Percentiles rank a stretch among this genome's conserved stretches.
These are phyloP conservation scores for Eilema caniola DNA, from an alignment of 2,888 invertebrate species.

Conservation along the genomic window DNA sequence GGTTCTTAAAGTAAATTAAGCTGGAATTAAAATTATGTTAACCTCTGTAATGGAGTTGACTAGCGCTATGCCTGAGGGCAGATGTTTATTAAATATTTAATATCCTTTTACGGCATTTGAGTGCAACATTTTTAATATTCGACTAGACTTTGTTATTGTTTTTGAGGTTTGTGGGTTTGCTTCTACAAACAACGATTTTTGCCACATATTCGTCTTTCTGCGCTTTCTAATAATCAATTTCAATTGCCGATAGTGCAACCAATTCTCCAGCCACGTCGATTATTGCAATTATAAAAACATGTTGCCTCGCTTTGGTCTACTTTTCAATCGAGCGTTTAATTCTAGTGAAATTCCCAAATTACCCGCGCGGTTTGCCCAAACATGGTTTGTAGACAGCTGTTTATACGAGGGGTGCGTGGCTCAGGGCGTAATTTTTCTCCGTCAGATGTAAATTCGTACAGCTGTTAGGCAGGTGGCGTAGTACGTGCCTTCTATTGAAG, in stretches of 20 bases:
- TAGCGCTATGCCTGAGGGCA: conserved; percentile 30
- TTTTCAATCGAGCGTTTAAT: conserved; percentile 41
- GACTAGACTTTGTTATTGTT: not conserved
- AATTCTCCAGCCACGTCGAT: conserved; percentile 42
- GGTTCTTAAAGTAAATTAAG: conserved; percentile 64
- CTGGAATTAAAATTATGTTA: conserved; percentile 58
- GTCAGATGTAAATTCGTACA: conserved; percentile 75
- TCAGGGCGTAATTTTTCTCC: conserved; percentile 73
- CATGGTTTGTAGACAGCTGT: conserved; percentile 70
- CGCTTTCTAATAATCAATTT: conserved; percentile 44
- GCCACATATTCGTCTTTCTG: conserved; percentile 33
- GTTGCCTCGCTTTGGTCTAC: conserved; percentile 34
- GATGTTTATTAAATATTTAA: conserved; percentile 14
- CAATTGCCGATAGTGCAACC: conserved; percentile 27
- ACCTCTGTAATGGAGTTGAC: conserved; percentile 53
- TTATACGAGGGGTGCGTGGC: conserved; percentile 62
- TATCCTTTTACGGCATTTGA: conserved; percentile 25
- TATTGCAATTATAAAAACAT: conserved; percentile 50
- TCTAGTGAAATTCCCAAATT: conserved; percentile 48
- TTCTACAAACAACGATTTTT: conserved; percentile 17
- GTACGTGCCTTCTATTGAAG: conserved; percentile 73
- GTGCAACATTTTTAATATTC: not conserved
- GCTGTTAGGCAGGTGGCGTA: conserved; percentile 79
- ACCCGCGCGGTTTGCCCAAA: conserved; percentile 30
- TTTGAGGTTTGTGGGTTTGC: not conserved